Conservation (phyloP, 2,797 vertebrate genomes). For the Hippopotamyrus pictus region DNA sequence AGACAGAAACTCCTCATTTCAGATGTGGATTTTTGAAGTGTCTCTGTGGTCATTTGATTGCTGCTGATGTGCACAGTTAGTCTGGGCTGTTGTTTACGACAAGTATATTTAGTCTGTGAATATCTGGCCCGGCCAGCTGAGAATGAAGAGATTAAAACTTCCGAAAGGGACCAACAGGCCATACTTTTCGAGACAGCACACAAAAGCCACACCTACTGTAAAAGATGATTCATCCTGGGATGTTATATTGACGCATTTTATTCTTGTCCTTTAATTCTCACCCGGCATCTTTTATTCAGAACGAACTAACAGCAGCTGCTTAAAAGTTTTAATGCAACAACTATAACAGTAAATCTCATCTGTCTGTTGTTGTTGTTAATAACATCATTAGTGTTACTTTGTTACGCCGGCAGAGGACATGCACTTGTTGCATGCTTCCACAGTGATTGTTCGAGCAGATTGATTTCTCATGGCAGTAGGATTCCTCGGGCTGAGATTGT, state of each 20-base stretch:
- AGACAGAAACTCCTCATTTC: background rate
- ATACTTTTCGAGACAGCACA: background rate
- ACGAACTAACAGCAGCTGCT: background rate
- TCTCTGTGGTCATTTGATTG: background rate
- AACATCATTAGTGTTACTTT: conserved; percentile 16
- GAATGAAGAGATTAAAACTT: background rate
- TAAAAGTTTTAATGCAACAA: conserved; percentile 16
- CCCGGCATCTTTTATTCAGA: background rate
- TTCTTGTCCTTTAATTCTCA: background rate
- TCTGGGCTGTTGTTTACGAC: background rate
- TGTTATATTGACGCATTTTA: background rate
- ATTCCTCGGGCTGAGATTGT: conserved; percentile 51
- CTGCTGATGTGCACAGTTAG: background rate
- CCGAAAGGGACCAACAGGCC: background rate
- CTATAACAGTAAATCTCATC: conserved; percentile 21
- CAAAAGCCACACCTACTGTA: background rate
- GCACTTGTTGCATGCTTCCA: conserved; percentile 32
- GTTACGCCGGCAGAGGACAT: conserved; percentile 8
- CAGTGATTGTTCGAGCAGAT: conserved; percentile 53
- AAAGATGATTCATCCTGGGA: background rate
- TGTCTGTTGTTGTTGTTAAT: conserved; percentile 11
- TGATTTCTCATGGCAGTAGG: conserved; percentile 45
- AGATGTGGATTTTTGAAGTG: background rate
- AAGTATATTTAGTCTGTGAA: background rate
- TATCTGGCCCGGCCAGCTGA: background rate